Percentiles rank a stretch among this genome's conserved stretches.
These are phyloP conservation scores for Zeugodacus cucurbitae DNA, from an alignment of 1,140 invertebrate genomes.

Conservation along the genomic window DNA sequence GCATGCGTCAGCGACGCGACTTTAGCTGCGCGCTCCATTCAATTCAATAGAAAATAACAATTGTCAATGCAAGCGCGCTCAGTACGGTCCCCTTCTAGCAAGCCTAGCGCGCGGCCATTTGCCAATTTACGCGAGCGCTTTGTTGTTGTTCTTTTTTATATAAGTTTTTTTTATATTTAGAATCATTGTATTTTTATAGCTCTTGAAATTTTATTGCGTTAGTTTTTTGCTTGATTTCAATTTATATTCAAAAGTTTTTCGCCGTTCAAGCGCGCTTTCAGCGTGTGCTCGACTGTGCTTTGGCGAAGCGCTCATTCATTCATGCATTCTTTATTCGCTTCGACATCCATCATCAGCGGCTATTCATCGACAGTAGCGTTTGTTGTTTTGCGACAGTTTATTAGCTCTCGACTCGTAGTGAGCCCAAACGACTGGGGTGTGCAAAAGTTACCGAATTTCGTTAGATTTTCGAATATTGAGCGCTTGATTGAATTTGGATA, in stretches of 20 bases:
- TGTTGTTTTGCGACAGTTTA: background rate
- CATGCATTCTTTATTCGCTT: background rate
- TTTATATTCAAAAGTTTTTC: background rate
- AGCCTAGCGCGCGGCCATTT: background rate
- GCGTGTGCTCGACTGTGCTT: constrained; percentile 25
- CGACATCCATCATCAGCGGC: background rate
- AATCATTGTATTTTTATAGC: background rate
- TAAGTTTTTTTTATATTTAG: background rate
- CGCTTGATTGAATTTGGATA: no score
- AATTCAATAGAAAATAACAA: background rate
- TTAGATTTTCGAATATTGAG: no score
- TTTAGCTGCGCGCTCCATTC: background rate
- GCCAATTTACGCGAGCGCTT: background rate
- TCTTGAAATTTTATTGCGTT: background rate
- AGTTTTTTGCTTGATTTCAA: background rate
- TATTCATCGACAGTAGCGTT: background rate
- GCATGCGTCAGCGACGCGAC: background rate
- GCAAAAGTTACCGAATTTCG: no score
- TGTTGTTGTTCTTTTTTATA: background rate
- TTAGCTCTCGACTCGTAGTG: no score
- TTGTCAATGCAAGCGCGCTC: background rate
- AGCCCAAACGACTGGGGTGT: no score
- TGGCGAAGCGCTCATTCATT: constrained; percentile 1
- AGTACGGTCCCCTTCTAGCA: background rate
- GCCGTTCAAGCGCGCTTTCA: background rate